Evolutionary conservation across 53 echinoderm and acorn worm species (phyloP), one percentile per base, ranked within the genome.

Genomic region (Temnopleurus reevesii): DNA sequence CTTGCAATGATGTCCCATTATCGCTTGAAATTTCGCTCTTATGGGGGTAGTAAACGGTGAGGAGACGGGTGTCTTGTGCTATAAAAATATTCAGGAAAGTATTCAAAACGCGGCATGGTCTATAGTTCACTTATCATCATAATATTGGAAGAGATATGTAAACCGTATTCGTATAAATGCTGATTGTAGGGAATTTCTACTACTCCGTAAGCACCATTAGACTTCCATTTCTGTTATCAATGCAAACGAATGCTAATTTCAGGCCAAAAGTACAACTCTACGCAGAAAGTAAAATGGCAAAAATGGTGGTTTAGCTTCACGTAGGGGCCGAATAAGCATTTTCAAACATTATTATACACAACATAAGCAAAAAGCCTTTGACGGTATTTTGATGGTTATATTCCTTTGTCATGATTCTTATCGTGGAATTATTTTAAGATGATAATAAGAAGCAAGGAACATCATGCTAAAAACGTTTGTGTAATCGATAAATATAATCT

Each of bases 1-100:
- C 36, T 56, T 83, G 49, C 80, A 51, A 80, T 83, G 55, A 79
- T 53, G 49, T 83, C 35, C 31, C 38, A 83, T 83, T 83, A 83
- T 83, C 83, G 83, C 55, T 31, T 83, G 36, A 0, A 18, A 79
- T 79, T 49, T 79, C 27, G 45, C 79, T 79, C 27, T 79, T 46
- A 79, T 79, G 79, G 23, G 79, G 46, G 8, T 7, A 27, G 71
- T 41, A 41, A 71, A 71, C 41, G 41, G 71, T 71, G 71, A 36
- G 41, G 41, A 41, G 10, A 34, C 71, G n/a, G 71, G 23, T 71
- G 71, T 41, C 43, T 71, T 41, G 43, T 71, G 43, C 41, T 23
- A 8, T 0, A 1, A n/a, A n/a, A n/a, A 41, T 71, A 7, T 43
- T 41, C n/a, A 38, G 41, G 41, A 71, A n/a, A 71, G 41, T 41